Conservation (phyloP, 1,140 invertebrate genomes). For the Gerris buenoi region DNA sequence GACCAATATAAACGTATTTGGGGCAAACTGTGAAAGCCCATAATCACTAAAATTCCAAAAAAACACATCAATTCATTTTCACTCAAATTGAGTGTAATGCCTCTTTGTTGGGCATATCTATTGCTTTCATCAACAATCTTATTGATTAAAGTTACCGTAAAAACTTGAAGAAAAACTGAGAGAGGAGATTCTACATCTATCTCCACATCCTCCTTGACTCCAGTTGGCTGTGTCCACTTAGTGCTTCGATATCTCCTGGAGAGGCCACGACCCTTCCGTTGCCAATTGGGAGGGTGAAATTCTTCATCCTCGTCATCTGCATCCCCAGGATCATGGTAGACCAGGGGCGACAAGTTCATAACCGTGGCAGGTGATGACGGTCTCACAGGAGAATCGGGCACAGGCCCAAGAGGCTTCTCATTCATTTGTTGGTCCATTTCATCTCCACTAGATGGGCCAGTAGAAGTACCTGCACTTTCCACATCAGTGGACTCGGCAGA, state of each 20-base stretch:
- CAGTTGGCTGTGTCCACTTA: not conserved
- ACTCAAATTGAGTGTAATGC: not conserved
- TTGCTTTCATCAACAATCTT: not conserved
- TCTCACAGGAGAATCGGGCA: not conserved
- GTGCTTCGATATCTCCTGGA: not conserved
- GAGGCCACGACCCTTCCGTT: not conserved
- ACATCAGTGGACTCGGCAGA: no score
- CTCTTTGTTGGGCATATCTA: not conserved
- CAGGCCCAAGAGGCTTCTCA: no score
- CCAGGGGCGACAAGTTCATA: not conserved
- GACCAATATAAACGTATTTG: not conserved
- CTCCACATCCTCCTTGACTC: not conserved
- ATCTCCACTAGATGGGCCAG: not conserved
- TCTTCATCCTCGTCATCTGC: not conserved
- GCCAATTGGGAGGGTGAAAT: not conserved
- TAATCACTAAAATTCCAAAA: not conserved
- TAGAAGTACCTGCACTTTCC: not conserved
- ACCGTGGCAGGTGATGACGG: not conserved
- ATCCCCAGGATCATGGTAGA: not conserved
- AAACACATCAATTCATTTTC: not conserved
- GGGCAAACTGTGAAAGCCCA: not conserved
- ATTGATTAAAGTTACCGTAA: not conserved
- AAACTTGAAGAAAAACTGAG: not conserved
- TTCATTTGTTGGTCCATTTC: not conserved
- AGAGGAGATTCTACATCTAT: not conserved